These are phyloP conservation scores for Scolopax bukidnonensis DNA, from an alignment of 2,797 vertebrate genomes.

Conservation along the genomic window DNA sequence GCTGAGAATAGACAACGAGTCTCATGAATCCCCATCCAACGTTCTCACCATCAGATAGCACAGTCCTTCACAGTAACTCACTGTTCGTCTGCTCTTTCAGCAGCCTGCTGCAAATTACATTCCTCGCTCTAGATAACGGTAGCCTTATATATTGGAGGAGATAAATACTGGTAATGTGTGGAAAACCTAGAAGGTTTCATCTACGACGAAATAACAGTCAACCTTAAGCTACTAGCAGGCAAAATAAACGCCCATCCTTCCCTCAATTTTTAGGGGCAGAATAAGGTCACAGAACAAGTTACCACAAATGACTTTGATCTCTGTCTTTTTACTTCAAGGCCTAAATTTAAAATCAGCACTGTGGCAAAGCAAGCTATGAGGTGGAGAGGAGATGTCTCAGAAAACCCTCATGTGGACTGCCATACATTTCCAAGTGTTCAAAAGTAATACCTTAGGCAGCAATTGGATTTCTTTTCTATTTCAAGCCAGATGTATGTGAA, in stretches of 20 bases:
- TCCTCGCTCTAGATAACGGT: slow-evolving; percentile 5
- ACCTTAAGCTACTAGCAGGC: not conserved
- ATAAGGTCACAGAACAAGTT: not conserved
- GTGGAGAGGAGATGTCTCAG: not conserved
- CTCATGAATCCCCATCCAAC: not conserved
- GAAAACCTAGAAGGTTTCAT: slow-evolving; percentile 1
- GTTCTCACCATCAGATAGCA: not conserved
- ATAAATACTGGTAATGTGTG: not conserved
- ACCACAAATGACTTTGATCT: not conserved
- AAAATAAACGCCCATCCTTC: not conserved
- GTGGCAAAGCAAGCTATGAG: not conserved
- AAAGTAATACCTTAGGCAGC: not conserved
- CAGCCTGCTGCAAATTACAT: slow-evolving; percentile 26
- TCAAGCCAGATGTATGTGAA: not conserved
- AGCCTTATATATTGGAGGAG: not conserved
- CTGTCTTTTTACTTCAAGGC: not conserved
- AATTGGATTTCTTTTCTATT: not conserved
- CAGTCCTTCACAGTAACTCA: slow-evolving; percentile 46
- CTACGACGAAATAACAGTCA: not conserved
- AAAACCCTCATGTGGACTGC: not conserved
- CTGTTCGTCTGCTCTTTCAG: not conserved
- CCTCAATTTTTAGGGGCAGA: not conserved
- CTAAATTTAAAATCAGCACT: not conserved
- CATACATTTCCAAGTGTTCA: not conserved
- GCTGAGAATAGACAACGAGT: not conserved